Evolutionary conservation across 2,888 invertebrate genomes (phyloP).

Genomic region (Hirtodrosophila cameraria): DNA sequence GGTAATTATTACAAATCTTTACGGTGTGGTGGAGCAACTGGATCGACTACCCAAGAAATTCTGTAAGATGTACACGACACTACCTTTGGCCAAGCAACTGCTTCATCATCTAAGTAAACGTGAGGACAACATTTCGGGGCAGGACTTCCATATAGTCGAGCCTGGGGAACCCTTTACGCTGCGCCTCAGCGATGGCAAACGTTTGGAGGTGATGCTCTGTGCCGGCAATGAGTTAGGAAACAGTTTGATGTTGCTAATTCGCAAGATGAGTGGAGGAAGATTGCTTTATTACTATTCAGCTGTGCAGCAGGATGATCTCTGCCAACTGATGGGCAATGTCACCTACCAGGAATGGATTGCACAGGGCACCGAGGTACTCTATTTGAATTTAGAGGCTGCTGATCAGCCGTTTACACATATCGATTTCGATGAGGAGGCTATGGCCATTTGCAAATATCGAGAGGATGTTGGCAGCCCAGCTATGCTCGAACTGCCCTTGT

Average conservation of each 20-base stretch:
- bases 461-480: not conserved
- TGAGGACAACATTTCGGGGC: conserved; percentile 20
- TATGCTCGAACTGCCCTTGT: conserved; percentile 39
- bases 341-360: conserved; percentile 52
- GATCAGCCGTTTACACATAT: conserved; percentile 24
- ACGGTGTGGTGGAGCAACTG: conserved; percentile 40
- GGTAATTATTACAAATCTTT: conserved; percentile 55
- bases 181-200: conserved; percentile 50
- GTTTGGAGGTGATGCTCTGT: conserved; percentile 61
- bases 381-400: conserved; percentile 45
- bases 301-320: conserved; percentile 54
- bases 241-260: conserved; percentile 53
- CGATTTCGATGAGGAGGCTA: conserved; percentile 45
- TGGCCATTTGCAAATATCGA: not conserved
- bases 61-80: conserved; percentile 65
- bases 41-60: conserved; percentile 43
- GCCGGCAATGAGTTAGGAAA: conserved; percentile 47
- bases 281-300: conserved; percentile 64
- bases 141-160: conserved; percentile 48
- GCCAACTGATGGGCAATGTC: conserved; percentile 37
- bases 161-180: conserved; percentile 39
- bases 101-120: conserved; percentile 35
- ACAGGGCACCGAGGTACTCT: conserved; percentile 51
- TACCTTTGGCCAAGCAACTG: conserved; percentile 51
- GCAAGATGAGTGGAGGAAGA: conserved; percentile 27